These are phyloP conservation scores for Phylloscopus whistleri DNA, from an alignment of 2,113 vertebrate genomes.

Conservation along the genomic window DNA sequence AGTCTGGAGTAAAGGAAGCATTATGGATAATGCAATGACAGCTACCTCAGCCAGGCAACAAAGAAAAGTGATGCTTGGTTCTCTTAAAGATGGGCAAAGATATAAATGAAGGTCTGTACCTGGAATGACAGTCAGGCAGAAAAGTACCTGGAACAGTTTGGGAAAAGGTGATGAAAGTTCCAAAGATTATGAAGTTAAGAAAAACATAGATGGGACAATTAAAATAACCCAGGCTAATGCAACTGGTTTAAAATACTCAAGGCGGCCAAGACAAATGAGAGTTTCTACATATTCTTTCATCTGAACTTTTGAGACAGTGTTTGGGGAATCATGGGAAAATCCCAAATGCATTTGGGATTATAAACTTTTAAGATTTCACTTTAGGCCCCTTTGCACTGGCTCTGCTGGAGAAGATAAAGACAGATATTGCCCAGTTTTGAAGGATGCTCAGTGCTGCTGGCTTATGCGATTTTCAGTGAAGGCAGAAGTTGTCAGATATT, in stretches of 20 bases:
- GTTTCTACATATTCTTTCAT: neutral
- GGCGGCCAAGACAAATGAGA: neutral
- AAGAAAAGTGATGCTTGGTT: neutral
- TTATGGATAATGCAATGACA: neutral
- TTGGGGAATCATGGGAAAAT: neutral
- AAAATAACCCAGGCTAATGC: neutral
- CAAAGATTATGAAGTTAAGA: neutral
- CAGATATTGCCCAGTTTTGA: fast-evolving
- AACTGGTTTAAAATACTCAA: neutral
- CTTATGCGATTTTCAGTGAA: neutral
- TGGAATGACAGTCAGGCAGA: neutral
- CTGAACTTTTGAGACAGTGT: neutral
- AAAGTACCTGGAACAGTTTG: neutral
- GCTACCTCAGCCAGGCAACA: neutral
- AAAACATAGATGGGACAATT: neutral
- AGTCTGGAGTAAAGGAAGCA: neutral
- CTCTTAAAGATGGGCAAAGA: neutral
- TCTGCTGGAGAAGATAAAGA: neutral
- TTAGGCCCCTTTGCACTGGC: neutral
- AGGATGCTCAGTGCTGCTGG: neutral
- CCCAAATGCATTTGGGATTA: neutral
- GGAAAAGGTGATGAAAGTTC: neutral
- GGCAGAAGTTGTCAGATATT: neutral
- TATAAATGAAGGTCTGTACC: neutral
- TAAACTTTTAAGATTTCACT: neutral